Evolutionary conservation across 2,888 invertebrate species (phyloP).

Genomic region (Hydrotaea diabolus): DNA sequence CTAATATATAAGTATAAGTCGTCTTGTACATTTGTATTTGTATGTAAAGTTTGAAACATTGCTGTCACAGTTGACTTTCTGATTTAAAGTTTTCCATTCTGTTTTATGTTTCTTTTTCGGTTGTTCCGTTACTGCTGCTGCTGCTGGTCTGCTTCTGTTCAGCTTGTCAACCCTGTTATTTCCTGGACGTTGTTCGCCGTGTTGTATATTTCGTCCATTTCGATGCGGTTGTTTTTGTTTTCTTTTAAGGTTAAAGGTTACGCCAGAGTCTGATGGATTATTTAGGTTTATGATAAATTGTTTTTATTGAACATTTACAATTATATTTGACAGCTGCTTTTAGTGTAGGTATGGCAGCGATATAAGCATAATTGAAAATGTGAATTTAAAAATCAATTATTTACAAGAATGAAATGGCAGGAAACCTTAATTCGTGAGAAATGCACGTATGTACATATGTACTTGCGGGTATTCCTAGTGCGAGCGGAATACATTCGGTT

Average conservation of each 20-base stretch:
- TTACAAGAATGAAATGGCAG: neutral
- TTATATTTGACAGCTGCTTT: neutral
- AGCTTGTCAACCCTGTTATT: neutral
- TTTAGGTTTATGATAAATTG: slow-evolving; percentile 34
- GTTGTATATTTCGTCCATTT: neutral
- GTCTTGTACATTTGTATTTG: neutral
- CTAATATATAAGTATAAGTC: neutral
- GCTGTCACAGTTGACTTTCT: slow-evolving; percentile 55
- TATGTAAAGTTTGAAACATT: slow-evolving; percentile 37
- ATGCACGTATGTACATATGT: too few species aligned
- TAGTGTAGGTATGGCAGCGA: neutral
- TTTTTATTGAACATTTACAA: slow-evolving; percentile 5
- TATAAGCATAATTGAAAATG: neutral
- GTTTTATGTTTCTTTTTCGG: slow-evolving; percentile 21
- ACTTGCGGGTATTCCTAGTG: too few species aligned
- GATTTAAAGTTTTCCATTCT: slow-evolving; percentile 47
- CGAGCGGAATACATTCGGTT: too few species aligned
- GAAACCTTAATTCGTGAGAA: too few species aligned
- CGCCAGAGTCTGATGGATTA: slow-evolving; percentile 25
- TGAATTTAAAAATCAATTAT: slow-evolving; percentile 9
- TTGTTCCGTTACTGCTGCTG: neutral
- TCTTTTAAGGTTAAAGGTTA: slow-evolving; percentile 1
- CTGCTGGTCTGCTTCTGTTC: neutral
- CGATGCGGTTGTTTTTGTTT: neutral
- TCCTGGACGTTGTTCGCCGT: neutral